Base-by-base conservation (phyloP, 35 echinoderm and acorn worm genomes). In the Heliocidaris erythrogramma region DNA sequence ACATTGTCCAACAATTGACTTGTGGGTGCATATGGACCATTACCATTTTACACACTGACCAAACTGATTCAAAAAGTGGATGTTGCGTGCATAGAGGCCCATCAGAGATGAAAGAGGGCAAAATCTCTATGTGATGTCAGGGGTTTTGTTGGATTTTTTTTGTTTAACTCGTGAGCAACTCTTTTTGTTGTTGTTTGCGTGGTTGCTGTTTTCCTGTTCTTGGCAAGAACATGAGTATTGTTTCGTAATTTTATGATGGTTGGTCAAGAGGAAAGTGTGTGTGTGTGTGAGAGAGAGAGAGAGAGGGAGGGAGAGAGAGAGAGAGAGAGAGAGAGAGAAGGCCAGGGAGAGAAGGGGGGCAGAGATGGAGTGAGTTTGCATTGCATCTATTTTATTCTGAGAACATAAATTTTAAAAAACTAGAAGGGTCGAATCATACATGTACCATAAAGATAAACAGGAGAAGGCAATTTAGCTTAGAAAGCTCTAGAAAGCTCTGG, bases 71-170 rank as follows among this genome's bases (percentile, higher is more conserved):
- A 56, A 56, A 56, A 13, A 7, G 27, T 78, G 65, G 65, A 18
- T 78, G 65, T 78, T 78, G 65, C 65, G 65, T 78, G 65, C 65
- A n/a, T 18, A 78, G 65, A 78, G 65, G 65, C 65, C 65, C 65
- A 78, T 78, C 13, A 78, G 27, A n/a, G 27, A 24, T 78, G 65
- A 7, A 27, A 78, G 27, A 7, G 65, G 65, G 21, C 27, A 24
- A 78, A 78, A 78, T 2, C 27, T 21, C 65, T 78, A n/a, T 78
- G 65, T 78, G 65, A 78, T 78, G 65, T 78, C 65, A 78, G 18
- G 21, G 21, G 5, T 78, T 78, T 78, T 3, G 65, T 78, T 78
- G 21, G n/a, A 17, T 18, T 78, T 78, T 78, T 56, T 56, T 78
- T 24, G 0, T 24, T 24, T 78, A 1, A 42, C 35, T 27, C 5